Evolutionary conservation across 2,797 vertebrate genomes (phyloP), one percentile per base, ranked within the genome.

Genomic region (Poeciliopsis gracilis): DNA sequence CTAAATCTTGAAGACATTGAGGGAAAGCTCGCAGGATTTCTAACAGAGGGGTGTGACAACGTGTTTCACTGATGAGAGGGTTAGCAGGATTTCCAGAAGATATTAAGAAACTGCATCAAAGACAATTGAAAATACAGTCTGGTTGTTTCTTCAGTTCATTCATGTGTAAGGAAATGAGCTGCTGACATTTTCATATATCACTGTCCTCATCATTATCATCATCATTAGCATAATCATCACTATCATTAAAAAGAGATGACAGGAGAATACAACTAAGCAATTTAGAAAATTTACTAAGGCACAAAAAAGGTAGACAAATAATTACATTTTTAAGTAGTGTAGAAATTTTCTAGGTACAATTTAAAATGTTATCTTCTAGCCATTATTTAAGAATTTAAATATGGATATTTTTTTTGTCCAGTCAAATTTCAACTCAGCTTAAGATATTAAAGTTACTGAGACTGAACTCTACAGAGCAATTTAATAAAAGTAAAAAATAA

Each of bases 211-310:
- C 77, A 90, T 84, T 73, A 88, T 88, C 73, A 83, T 76, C 70
- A 79, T 85, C 80, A 87, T 87, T 72, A 90, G 67, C 76, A 80
- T 84, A 79, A 89, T 84, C 46, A 89, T 80, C 72, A 81, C 78
- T n/a, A 85, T 85, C 80, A 86, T 87, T 79, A 86, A 79, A 57
- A 38, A 20, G 76, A 83, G 77, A 87, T 49, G 72, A 77, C 63
- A 57, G 57, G 79, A 72, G 71, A 80, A 75, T 88, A 81, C 87
- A 73, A 90, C 77, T 84, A 41, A 36, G 30, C 28, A 77, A 74
- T 67, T 82, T 16, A 78, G 41, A 74, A 12, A 69, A 43, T 69
- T 61, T 25, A 77, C 75, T 47, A 9, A 71, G 55, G 55, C 10
- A 28, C 30, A 73, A 23, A 5, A 30, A 72, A 46, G 23, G 45